Base-by-base conservation (phyloP, 30 jellyfish, hydroid and myxozoan species). In the Aurelia sp. region DNA sequence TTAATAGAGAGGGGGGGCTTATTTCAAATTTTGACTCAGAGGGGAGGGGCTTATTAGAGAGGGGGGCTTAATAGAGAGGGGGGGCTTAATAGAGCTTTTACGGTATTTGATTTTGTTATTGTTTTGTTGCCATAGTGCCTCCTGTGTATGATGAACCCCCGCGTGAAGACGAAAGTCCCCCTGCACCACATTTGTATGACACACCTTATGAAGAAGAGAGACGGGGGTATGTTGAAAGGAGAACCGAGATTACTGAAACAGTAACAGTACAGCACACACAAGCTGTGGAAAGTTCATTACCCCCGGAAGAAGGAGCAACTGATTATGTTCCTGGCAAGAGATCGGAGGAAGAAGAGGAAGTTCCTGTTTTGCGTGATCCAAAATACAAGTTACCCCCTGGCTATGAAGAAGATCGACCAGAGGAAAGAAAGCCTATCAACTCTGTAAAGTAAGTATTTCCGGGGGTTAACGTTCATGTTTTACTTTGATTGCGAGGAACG, bases 321-420 rank as follows among this genome's bases (percentile, higher is more conserved):
- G 86, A 62, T 3, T 82, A 8, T 22, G 69, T 82, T 21, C 41
- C 70, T 16, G 91, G 91, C 4, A 67, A 31, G 61, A 13, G 91
- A 41, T 76, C 85, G 17, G 91, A 82, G 50, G 58, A 50, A 24
- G 86, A 86, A 30, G 89, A 80, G 30, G 91, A 88, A 48, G 79
- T 92, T 55, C 98, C 98, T 2, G 98, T 88, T 40, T 83, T 92
- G 31, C 82, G 82, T 8, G 98, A 92, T 67, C 97, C 98, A 18
- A 79, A 88, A 4, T 87, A 87, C 68, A 74, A 57, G 48, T 53
- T 92, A 84, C 98, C 98, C 27, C 90, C 96, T 21, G 93, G 89
- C 52, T 90, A 63, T 48, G 90, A 30, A 60, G 87, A 69, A 52
- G 83, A 92, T 44, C 55, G 55, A 58, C 96, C 96, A n/a, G 74